Base-by-base conservation (phyloP, 2,113 vertebrate species). In the Heliornis fulica region DNA sequence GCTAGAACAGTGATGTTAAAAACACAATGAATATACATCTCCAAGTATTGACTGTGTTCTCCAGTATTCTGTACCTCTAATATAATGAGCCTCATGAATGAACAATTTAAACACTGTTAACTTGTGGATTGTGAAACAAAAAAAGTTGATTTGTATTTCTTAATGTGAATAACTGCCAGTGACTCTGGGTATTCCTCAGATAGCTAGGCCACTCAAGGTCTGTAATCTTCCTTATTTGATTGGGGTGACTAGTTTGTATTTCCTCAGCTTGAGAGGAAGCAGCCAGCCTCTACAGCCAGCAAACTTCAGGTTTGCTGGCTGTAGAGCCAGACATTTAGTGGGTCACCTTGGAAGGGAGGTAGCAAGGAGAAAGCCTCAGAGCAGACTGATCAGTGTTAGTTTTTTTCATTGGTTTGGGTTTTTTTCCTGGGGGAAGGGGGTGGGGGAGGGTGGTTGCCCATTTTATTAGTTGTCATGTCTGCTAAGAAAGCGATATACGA, bases 391-490 rank as follows among this genome's bases (percentile, higher is more conserved):
- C 0, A 1, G 3, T 59, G 15, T 21, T 76, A 28, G 5, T 2
- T 20, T 34, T 29, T 53, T 29, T 68, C 25, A 5, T 15, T 40
- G n/a, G 17, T 46, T 50, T n/a, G 29, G 10, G 28, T 21, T 50
- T 26, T 2, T 31, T 45, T 20, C 36, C 13, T 19, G 2, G 21
- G 13, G 10, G 16, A 22, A 46, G 20, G 21, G 20, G 21, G 10
- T 46, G 20, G 15, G 1, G 19, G 5, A 9, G 7, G 15, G 7
- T 31, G 16, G 7, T n/a, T n/a, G 9, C 20, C 36, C 13, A 5
- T 68, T 83, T 69, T 46, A 21, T 36, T 87, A 32, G 18, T 74
- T 79, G 26, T 41, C 5, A 5, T 36, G 15, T 69, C 34, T 81
- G 25, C 48, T 38, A 9, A 64, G 87, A 74, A 88, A 48, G 15